Evolutionary conservation across 2,888 invertebrate species (phyloP).

Genomic region (Elegia similella): DNA sequence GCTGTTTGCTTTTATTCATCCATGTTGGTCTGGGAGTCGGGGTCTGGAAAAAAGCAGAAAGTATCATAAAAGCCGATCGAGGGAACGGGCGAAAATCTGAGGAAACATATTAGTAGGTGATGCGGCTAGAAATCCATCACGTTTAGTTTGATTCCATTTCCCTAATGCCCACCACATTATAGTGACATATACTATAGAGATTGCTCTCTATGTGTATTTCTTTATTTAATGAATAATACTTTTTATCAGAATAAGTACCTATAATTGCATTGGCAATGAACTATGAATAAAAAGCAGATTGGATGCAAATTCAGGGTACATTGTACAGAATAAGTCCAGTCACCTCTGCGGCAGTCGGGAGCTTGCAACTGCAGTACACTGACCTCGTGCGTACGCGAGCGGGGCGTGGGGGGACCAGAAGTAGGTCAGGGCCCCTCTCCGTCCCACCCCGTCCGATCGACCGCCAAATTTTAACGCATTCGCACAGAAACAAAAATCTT

Average conservation of each 20-base stretch:
- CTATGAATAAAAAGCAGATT: conserved; percentile 8
- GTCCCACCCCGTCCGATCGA: conserved; percentile 64
- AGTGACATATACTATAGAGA: too few relatives aligned
- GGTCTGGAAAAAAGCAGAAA: too few relatives aligned
- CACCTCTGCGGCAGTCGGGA: conserved; percentile 68
- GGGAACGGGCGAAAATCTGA: too few relatives aligned
- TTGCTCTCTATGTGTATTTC: too few relatives aligned
- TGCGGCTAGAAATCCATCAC: too few relatives aligned
- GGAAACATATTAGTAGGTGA: too few relatives aligned
- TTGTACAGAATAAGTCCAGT: conserved; percentile 51
- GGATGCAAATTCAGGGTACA: conserved; percentile 22
- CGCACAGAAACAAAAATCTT: conserved; percentile 48
- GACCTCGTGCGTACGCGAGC: conserved; percentile 77
- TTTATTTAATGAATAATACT: background rate
- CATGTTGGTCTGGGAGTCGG: too few relatives aligned
- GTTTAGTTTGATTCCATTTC: too few relatives aligned
- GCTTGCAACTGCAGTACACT: conserved; percentile 79
- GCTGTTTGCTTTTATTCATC: too few relatives aligned
- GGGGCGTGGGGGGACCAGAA: conserved; percentile 38
- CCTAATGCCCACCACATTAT: too few relatives aligned
- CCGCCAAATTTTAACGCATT: conserved; percentile 73
- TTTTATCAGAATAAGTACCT: background rate
- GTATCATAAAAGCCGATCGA: too few relatives aligned
- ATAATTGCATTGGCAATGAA: background rate
- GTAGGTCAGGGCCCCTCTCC: conserved; percentile 63